Base-by-base conservation (phyloP, 2,888 invertebrate species). In the Dioctria linearis region DNA sequence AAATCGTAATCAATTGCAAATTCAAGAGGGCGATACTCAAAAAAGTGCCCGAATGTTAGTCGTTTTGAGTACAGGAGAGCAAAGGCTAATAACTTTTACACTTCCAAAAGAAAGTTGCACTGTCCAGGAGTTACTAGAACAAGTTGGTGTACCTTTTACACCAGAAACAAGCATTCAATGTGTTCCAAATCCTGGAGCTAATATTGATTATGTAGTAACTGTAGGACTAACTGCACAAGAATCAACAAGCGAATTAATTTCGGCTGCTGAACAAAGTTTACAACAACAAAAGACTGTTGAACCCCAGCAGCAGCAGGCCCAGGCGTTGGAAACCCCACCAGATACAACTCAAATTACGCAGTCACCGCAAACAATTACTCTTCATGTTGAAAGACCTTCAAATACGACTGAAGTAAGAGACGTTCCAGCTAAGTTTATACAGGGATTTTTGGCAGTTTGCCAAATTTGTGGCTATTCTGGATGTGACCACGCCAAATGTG, bases 21-120 rank as follows among this genome's bases (percentile, higher is more conserved):
- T 86, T 4, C 88, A 87, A 71, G 85, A 87, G 8, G 88, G 88
- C 81, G 82, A 79, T 40, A 57, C 65, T 13, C 83, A 83, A 78
- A 85, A 87, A 65, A 94, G 94, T 11, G 95, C 94, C 6, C 93
- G 94, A 87, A 95, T 95, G 95, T 90, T 95, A 85, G 94, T 95
- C 59, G 92, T 95, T 83, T 89, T 95, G 79, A 92, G 93, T 84
- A 94, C 92, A 83, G 95, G 95, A 11, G 95, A 95, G 88, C 95
- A 95, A 87, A 92, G 95, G 86, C 90, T 95, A 82, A 95, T 95
- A 79, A 95, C 95, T 8, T 95, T 95, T 86, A 95, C 95, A 79
- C 90, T 95, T 84, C 95, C 95, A 5, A 93, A 94, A 85, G 95
- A 95, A 87, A 94, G 94, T 83, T 95, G 95, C 88, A 95, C 95